Evolutionary conservation across 2,888 invertebrate genomes (phyloP).

Genomic region (Archips crataeganus): DNA sequence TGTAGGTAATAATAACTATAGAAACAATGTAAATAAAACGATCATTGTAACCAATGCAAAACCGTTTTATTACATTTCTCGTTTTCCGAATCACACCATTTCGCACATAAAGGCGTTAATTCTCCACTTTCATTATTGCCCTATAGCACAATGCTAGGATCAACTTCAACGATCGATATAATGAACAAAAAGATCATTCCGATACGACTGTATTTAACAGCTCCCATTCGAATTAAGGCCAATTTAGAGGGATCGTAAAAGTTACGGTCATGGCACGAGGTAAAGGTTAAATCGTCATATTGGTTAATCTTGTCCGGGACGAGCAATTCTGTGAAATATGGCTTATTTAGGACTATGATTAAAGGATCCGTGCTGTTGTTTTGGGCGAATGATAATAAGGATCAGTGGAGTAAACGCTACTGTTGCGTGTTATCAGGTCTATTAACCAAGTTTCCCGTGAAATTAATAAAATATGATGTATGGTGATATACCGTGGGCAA

Average conservation of each 20-base stretch:
- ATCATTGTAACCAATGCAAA: not conserved
- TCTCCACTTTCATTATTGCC: not conserved
- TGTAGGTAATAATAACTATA: too few relatives aligned
- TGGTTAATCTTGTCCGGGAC: conserved; percentile 25
- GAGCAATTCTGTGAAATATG: conserved; percentile 30
- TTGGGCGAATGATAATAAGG: not conserved
- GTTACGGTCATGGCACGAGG: conserved; percentile 37
- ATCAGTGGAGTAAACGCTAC: not conserved
- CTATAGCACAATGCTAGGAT: not conserved
- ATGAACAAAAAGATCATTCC: conserved; percentile 4
- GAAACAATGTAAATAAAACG: too few relatives aligned
- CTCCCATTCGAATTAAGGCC: conserved; percentile 43
- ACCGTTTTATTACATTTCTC: not conserved
- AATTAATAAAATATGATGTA: too few relatives aligned
- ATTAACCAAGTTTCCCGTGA: not conserved
- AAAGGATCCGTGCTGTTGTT: conserved; percentile 12
- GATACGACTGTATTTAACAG: conserved; percentile 15
- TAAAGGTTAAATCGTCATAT: conserved; percentile 44
- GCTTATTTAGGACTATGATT: conserved; percentile 34
- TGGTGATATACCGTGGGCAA: too few relatives aligned
- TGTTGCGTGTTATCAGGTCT: not conserved
- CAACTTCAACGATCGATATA: not conserved
- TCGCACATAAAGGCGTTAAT: not conserved
- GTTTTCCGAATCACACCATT: not conserved
- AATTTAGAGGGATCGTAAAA: conserved; percentile 43